A percentile compares a stretch with the other conserved stretches of the same genome.
phyloP scores from a whole-genome alignment of 2,113 vertebrate genomes.

The Motacilla tschutschensis region DNA sequence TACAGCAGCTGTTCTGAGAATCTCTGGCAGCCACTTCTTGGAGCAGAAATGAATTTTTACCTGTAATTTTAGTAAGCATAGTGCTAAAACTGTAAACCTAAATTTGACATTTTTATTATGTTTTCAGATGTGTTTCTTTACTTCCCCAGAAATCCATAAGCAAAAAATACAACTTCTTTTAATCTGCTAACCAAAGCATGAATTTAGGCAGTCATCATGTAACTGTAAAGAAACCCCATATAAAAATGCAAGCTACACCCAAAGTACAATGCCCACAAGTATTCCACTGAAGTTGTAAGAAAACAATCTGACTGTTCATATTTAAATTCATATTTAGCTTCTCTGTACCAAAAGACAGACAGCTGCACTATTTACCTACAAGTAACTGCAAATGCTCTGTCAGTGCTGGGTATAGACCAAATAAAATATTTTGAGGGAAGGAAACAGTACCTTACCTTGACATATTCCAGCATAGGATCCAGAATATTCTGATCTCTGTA shows the following conservation, averaged over 20 bases:
- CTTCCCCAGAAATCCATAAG: not conserved
- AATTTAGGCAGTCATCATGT: not conserved
- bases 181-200: not conserved
- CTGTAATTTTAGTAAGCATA: not conserved
- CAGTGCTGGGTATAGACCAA: not conserved
- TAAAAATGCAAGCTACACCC: not conserved
- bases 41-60: not conserved
- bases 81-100: not conserved
- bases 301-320: not conserved
- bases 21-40: not conserved
- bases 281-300: not conserved
- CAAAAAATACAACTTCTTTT: not conserved
- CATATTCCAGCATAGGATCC: conserved; percentile 80
- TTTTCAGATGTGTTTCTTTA: not conserved
- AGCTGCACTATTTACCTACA: not conserved
- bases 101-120: not conserved
- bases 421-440: not conserved
- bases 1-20: not conserved
- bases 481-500: conserved; percentile 74
- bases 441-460: conserved; percentile 79
- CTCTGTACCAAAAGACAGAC: not conserved
- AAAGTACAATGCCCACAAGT: not conserved
- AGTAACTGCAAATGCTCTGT: not conserved
- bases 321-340: not conserved
- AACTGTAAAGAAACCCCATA: not conserved